These are phyloP conservation scores for Acronicta leporina DNA, from an alignment of 2,888 invertebrate genomes.

Conservation along the genomic window DNA sequence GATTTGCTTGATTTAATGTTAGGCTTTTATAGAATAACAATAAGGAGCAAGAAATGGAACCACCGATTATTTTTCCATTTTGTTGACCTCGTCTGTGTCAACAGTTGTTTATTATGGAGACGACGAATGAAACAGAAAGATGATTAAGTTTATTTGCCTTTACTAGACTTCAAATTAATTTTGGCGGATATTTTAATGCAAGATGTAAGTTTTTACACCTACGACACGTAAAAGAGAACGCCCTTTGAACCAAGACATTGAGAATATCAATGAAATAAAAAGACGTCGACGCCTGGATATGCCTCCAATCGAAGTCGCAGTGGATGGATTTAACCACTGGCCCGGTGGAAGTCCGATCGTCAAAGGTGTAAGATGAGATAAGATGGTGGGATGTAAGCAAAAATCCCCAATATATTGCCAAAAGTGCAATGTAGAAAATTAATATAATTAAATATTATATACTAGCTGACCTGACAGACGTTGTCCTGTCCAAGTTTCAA, in stretches of 20 bases:
- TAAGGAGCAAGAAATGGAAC: too few species aligned
- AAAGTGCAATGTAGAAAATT: too few species aligned
- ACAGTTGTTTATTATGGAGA: conserved; percentile 29
- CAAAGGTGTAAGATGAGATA: not conserved
- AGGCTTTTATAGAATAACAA: too few species aligned
- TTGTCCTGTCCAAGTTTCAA: too few species aligned
- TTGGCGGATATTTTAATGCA: conserved; percentile 38
- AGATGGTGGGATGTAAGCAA: conserved; percentile 13
- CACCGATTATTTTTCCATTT: too few species aligned
- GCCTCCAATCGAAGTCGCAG: conserved; percentile 41
- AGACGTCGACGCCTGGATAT: conserved; percentile 31
- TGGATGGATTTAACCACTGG: conserved; percentile 29
- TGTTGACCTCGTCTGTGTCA: too few species aligned
- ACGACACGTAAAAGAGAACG: conserved; percentile 43
- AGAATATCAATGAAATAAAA: conserved; percentile 12
- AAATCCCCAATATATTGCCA: conserved; percentile 14
- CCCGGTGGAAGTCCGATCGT: conserved; percentile 1
- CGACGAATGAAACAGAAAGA: conserved; percentile 44
- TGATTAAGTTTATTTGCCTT: conserved; percentile 36
- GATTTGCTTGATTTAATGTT: too few species aligned
- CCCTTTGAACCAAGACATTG: conserved; percentile 25
- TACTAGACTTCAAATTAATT: conserved; percentile 43
- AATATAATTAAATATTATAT: too few species aligned
- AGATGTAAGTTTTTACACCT: conserved; percentile 38
- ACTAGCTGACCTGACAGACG: too few species aligned